Percentiles rank a stretch among this genome's conserved stretches.
These are phyloP conservation scores for Champsocephalus gunnari DNA, from an alignment of 2,797 vertebrate species.

Conservation along the genomic window DNA sequence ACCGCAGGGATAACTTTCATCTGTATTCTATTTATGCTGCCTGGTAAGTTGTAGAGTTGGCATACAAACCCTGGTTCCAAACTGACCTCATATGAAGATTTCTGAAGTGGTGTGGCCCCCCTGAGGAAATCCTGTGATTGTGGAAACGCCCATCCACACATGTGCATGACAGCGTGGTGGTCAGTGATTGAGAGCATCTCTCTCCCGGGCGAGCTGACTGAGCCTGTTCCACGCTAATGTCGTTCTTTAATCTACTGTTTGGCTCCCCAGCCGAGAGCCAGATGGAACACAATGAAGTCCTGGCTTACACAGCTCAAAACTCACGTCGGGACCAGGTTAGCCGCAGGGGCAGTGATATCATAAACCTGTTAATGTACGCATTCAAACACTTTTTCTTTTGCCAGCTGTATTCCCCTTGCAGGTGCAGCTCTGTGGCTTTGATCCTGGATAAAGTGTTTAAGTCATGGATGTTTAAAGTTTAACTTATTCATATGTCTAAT, in stretches of 20 bases:
- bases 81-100: conserved; percentile 21
- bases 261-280: conserved; percentile 42
- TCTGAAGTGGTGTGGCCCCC: background rate
- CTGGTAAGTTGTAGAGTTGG: background rate
- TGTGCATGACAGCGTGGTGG: conserved; percentile 30
- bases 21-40: background rate
- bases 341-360: too few relatives aligned
- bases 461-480: too few relatives aligned
- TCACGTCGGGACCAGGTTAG: too few relatives aligned
- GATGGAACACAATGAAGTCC: conserved; percentile 42
- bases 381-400: too few relatives aligned
- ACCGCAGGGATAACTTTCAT: too few relatives aligned
- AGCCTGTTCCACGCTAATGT: conserved; percentile 52
- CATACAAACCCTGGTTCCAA: background rate
- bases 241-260: conserved; percentile 59
- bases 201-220: conserved; percentile 45
- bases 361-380: too few relatives aligned
- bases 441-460: too few relatives aligned
- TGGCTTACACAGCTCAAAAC: conserved; percentile 35
- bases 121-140: conserved; percentile 13
- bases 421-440: too few relatives aligned
- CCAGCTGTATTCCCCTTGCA: too few relatives aligned
- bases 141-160: conserved; percentile 15
- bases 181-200: conserved; percentile 41
- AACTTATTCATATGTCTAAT: too few relatives aligned